Percentiles rank a stretch among this genome's conserved stretches.
phyloP scores from a whole-genome alignment of 2,113 vertebrate genomes.

The Syngnathoides biaculeatus region DNA sequence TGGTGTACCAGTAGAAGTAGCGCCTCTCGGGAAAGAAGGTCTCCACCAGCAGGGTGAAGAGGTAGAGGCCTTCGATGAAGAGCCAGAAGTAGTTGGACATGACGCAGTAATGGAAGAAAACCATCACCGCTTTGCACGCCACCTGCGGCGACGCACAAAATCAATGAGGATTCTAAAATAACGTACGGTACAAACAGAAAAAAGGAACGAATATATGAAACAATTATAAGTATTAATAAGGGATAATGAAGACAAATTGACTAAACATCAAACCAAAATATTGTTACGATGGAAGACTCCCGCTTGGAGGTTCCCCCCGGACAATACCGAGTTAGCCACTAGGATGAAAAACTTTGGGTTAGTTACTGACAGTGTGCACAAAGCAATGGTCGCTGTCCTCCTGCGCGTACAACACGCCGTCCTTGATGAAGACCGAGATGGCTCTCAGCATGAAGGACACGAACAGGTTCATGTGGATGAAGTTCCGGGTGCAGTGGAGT shows the following conservation, averaged over 20 bases:
- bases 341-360: too few species aligned
- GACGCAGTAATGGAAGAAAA: slow-evolving; percentile 98
- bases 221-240: too few species aligned
- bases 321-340: too few species aligned
- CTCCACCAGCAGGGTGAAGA: slow-evolving; percentile 94
- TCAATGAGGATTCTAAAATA: background rate
- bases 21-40: slow-evolving; percentile 96
- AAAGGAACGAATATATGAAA: too few species aligned
- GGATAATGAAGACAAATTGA: too few species aligned
- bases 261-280: too few species aligned
- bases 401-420: slow-evolving; percentile 88
- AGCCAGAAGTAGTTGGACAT: slow-evolving; percentile 99
- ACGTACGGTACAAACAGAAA: background rate
- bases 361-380: slow-evolving; percentile 76
- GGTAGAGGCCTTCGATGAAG: slow-evolving; percentile 95
- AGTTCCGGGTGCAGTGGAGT: slow-evolving; percentile 97
- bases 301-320: too few species aligned
- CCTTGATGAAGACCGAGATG: slow-evolving; percentile 96
- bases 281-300: too few species aligned
- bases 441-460: slow-evolving; percentile 95
- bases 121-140: slow-evolving; percentile 95
- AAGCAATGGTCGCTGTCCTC: slow-evolving; percentile 92
- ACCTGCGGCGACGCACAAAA: slow-evolving; percentile 69
- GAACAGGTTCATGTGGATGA: slow-evolving; percentile 99
- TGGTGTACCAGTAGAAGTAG: slow-evolving; percentile 94